Conservation (phyloP, 2,113 vertebrate genomes). For the Brienomyrus brachyistius region DNA sequence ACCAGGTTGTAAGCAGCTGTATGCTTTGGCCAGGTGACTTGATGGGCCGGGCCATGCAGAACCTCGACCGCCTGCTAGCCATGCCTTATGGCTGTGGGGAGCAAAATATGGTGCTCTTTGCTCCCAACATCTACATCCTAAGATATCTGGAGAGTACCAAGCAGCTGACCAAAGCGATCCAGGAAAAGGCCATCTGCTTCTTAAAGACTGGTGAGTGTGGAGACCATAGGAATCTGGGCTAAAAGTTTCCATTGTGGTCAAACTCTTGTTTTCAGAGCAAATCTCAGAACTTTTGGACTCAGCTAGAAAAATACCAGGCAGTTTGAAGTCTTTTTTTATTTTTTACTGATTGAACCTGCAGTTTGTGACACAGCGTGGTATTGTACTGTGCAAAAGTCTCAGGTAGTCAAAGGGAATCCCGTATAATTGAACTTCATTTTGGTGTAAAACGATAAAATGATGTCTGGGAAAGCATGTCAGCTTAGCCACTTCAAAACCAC, state of each 20-base stretch:
- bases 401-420: no score
- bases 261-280: neutral
- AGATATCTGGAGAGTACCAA: conserved; percentile 65
- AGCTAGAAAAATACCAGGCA: neutral
- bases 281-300: neutral
- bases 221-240: neutral
- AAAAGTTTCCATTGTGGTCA: neutral
- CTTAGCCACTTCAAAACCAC: no score
- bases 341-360: neutral
- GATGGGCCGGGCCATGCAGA: conserved; percentile 64
- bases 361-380: neutral
- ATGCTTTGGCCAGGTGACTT: conserved; percentile 61
- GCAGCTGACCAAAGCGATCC: conserved; percentile 57
- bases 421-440: neutral
- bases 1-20: neutral
- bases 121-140: conserved; percentile 76
- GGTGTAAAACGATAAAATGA: neutral
- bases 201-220: conserved; percentile 60
- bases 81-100: conserved; percentile 73
- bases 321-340: neutral
- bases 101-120: conserved; percentile 78
- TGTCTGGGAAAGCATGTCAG: neutral
- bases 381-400: no score
- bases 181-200: conserved; percentile 49
- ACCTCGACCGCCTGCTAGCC: conserved; percentile 62